Evolutionary conservation across 2,888 invertebrate species (phyloP).

Genomic region (Drosophila testacea): DNA sequence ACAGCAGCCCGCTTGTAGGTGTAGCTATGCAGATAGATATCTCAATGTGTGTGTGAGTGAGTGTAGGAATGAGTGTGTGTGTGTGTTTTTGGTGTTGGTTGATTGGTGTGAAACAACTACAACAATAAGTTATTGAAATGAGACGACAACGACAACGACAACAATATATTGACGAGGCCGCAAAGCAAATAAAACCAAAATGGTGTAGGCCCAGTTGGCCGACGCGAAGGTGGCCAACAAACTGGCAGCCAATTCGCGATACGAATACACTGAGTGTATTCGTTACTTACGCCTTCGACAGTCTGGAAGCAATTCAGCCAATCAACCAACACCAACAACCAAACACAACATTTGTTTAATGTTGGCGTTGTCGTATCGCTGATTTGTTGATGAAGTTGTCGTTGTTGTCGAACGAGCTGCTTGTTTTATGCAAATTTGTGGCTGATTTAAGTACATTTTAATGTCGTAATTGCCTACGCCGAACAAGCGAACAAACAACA

Average conservation of each 20-base stretch:
- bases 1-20: conserved; percentile 63
- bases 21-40: conserved; percentile 61
- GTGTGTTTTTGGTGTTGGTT: conserved; percentile 44
- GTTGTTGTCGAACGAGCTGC: conserved; percentile 36
- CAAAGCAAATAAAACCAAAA: conserved; percentile 72
- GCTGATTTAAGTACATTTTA: conserved; percentile 68
- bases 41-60: conserved; percentile 15
- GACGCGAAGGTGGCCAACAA: conserved; percentile 75
- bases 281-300: conserved; percentile 50
- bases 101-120: conserved; percentile 71
- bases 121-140: conserved; percentile 81
- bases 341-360: conserved; percentile 27
- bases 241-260: conserved; percentile 55
- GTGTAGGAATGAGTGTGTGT: conserved; percentile 30
- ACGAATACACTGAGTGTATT: conserved; percentile 25
- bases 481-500: conserved; percentile 20
- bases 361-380: conserved; percentile 66
- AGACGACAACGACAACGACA: conserved; percentile 63
- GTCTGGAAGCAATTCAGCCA: conserved; percentile 38
- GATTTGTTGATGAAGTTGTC: conserved; percentile 79
- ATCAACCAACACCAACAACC: conserved; percentile 42
- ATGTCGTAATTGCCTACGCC: conserved; percentile 72
- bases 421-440: conserved; percentile 66
- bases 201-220: conserved; percentile 72
- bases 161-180: conserved; percentile 58